Conservation (phyloP, 2,797 vertebrate genomes). For the Mastacembelus armatus region DNA sequence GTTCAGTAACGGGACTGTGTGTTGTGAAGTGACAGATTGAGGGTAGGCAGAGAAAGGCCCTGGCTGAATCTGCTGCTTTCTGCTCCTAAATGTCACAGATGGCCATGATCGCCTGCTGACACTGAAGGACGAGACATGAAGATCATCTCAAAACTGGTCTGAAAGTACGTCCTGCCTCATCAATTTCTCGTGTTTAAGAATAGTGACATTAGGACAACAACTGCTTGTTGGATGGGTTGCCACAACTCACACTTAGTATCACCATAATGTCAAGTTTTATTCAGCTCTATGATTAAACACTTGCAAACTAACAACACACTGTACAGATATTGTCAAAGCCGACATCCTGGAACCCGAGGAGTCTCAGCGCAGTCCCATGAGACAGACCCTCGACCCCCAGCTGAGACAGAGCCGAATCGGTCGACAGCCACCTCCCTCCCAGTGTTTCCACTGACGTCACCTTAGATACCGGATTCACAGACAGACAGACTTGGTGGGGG, state of each 20-base stretch:
- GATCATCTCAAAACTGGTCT: conserved; percentile 6
- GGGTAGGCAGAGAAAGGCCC: conserved; percentile 28
- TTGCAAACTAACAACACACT: neutral
- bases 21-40: conserved; percentile 32
- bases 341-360: conserved; percentile 53
- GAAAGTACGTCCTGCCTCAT: neutral
- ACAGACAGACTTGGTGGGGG: neutral
- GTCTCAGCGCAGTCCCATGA: conserved; percentile 24
- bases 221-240: no score
- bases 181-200: neutral
- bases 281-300: no score
- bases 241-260: no score
- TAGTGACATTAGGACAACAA: neutral
- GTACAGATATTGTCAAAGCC: no score
- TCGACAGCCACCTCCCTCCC: conserved; percentile 19
- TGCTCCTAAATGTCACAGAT: conserved; percentile 31
- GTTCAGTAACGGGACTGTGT: conserved; percentile 3
- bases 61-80: conserved; percentile 25
- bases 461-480: conserved; percentile 1
- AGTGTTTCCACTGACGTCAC: conserved; percentile 64
- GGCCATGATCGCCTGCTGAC: conserved; percentile 5
- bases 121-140: conserved; percentile 4
- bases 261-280: no score
- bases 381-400: conserved; percentile 27
- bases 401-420: conserved; percentile 40